Base-by-base conservation (phyloP, 2,888 invertebrate species). In the Epinotia nisella region DNA sequence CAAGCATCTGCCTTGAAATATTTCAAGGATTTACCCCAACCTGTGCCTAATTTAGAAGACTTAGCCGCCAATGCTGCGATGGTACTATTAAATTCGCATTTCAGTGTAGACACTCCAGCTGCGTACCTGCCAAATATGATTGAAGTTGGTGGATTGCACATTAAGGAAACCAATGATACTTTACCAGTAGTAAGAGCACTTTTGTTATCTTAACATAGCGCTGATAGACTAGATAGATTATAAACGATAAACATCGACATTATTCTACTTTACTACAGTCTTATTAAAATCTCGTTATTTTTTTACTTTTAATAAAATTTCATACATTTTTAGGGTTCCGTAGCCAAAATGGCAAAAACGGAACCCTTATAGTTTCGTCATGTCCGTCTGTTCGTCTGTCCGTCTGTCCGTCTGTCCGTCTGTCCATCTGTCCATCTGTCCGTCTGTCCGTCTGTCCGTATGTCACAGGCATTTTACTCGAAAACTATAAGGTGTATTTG, bases 111-210 rank as follows among this genome's bases (percentile, higher is more conserved):
- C 58, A 78, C 80, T 45, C 79, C 87, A 2, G 78, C 83, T 39
- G 87, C 90, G 0, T 76, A 84, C 11, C 83, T 89, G 9, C 91
- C 91, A 0, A 89, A 88, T 72, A 84, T 91, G 77, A 82, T 91
- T 9, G 88, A 90, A 79, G 86, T 93, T 64, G 91, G 89, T 19
- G 91, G 93, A 9, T 85, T 73, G 15, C 73, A 73, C 21, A 58
- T 73, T 4, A 73, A 64, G 29, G 73, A 73, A 59, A 64, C 73
- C 4, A 69, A 69, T 21, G 69, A 69, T 11, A 69, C 73, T 4
- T 53, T 73, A 19, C 64, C 73, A 35, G 4, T 29, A 62, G 73
- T 73, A 17, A 21, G 69, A 59, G 1, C 13, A 29, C 15, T 58
- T 58, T 58, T 3, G 4, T 29, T 24, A 24, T 58, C 11, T n/a